Base-by-base conservation (phyloP, 35 echinoderm and acorn worm species). In the Diadema setosum region DNA sequence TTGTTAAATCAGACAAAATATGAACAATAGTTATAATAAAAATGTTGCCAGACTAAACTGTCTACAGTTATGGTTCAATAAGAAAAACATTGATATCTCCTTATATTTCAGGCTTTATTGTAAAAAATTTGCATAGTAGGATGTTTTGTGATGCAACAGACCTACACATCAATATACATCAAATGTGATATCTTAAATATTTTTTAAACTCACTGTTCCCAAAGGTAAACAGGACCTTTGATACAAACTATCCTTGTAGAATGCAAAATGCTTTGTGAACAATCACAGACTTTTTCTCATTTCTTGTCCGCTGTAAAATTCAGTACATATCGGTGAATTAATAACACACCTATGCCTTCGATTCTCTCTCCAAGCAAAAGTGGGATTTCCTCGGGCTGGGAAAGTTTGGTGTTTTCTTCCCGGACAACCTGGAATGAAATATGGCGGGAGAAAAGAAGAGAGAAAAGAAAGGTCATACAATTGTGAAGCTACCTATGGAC, bases 341-440 rank as follows among this genome's bases (percentile, higher is more conserved):
- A 17, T 0, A 2, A 83, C 89, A 86, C 83, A 99, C 96, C 96
- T 31, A 91, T 94, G 80, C 85, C 93, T 82, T 95, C 88, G 41
- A 94, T 94, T 55, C 82, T 91, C 78, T 99, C 96, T 24, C 96
- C 96, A 64, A 99, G 85, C 16, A 99, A 74, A 1, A 99, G 85
- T 5, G 96, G 96, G 3, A 91, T 81, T 88, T 99, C 93, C 52
- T 94, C 93, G 35, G 89, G 83, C 75, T 95, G 89, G 41, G 86
- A 69, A 39, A 94, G 84, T 86, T 99, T 99, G 27, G 81, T 91
- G 63, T 95, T 95, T 57, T 90, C 93, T 70, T 95, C 93, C 65
- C 87, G 42, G n/a, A 83, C 42, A 50, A 70, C 88, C 84, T 95
- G 57, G 20, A 81, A 87, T 35, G 6, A 80, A 83, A 69, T 18